Percentiles rank a stretch among this genome's conserved stretches.
These are phyloP conservation scores for Baccha elongata DNA, from an alignment of 2,888 invertebrate species.

Conservation along the genomic window DNA sequence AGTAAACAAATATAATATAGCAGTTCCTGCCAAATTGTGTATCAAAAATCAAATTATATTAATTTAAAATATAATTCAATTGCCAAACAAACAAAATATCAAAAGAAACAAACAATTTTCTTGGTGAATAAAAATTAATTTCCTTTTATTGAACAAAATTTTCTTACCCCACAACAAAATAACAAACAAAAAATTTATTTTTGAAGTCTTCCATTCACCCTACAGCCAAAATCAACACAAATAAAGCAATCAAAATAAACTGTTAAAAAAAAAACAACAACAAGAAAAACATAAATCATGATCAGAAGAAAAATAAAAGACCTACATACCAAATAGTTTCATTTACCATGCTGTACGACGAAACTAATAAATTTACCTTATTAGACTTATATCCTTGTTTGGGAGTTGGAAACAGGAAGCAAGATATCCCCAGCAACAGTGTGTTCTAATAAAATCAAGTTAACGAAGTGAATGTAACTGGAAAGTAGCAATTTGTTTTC, in stretches of 20 bases:
- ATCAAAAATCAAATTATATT: too few relatives aligned
- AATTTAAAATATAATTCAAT: too few relatives aligned
- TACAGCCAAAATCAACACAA: not conserved
- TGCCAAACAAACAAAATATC: too few relatives aligned
- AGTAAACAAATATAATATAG: too few relatives aligned
- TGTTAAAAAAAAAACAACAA: not conserved
- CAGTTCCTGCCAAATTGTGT: too few relatives aligned
- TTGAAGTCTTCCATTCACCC: slow-evolving; percentile 1
- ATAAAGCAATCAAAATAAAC: not conserved
- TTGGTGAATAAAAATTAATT: too few relatives aligned
- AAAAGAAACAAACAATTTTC: too few relatives aligned
- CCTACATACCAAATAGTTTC: slow-evolving; percentile 17
- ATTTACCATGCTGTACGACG: not conserved
- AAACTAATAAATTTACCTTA: slow-evolving; percentile 30
- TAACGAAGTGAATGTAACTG: slow-evolving; percentile 30
- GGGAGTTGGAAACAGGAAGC: not conserved
- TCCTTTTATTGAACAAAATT: too few relatives aligned
- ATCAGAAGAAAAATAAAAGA: slow-evolving; percentile 13
- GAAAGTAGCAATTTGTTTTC: slow-evolving; percentile 23
- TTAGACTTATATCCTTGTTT: slow-evolving; percentile 6
- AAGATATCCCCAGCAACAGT: slow-evolving; percentile 17
- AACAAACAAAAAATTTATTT: not conserved
- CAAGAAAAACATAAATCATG: not conserved
- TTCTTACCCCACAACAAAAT: too few relatives aligned
- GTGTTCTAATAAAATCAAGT: slow-evolving; percentile 18